Percentiles rank a stretch among this genome's conserved stretches.
Conservation (phyloP, 2,797 vertebrate species). For the Delichon dasypus region DNA sequence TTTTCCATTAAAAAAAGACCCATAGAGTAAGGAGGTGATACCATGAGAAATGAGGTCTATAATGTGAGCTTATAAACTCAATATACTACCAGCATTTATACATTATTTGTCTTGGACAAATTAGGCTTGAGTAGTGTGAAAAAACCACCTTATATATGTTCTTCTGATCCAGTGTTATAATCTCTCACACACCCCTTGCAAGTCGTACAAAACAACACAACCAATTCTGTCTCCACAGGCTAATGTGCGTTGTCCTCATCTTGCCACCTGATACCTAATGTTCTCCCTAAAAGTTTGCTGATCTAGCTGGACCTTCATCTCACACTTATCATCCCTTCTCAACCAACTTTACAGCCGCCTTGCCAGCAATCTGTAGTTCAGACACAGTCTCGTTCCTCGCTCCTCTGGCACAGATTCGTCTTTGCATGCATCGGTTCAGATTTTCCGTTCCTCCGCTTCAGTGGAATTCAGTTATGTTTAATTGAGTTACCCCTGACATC, state of each 20-base stretch:
- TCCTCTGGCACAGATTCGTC: background rate
- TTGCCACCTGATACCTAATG: background rate
- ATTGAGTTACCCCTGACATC: constrained; percentile 15
- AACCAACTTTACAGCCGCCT: background rate
- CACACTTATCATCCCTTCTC: background rate
- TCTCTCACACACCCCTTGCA: background rate
- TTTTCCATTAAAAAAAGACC: background rate
- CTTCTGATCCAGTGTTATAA: background rate
- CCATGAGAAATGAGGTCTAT: background rate
- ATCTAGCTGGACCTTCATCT: background rate
- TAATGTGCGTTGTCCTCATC: background rate
- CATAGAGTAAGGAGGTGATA: background rate
- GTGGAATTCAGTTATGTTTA: constrained; percentile 20
- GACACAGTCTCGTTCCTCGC: background rate
- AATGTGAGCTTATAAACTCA: background rate
- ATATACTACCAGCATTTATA: background rate
- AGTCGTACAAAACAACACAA: background rate
- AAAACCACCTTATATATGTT: background rate
- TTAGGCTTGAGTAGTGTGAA: background rate
- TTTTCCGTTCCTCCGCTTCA: background rate
- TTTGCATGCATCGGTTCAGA: background rate
- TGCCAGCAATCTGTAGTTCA: background rate
- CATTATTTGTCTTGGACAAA: background rate
- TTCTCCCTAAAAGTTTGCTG: background rate
- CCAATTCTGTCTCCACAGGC: background rate